Evolutionary conservation across 2,888 invertebrate species (phyloP).

Genomic region (Habrosyne pyritoides): DNA sequence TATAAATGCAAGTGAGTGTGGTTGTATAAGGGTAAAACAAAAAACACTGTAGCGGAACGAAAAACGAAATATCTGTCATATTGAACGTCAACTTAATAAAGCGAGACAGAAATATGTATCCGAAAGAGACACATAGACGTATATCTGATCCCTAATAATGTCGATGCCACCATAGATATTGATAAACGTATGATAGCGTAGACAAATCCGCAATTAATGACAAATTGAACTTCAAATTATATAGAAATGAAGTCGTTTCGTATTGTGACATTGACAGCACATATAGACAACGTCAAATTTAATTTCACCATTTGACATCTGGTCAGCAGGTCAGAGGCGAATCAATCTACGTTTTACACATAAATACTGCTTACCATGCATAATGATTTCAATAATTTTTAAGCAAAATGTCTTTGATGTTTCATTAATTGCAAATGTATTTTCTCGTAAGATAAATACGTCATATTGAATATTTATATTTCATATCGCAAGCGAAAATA

Average conservation of each 20-base stretch:
- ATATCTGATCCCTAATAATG: slow-evolving; percentile 15
- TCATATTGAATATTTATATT: slow-evolving; percentile 9
- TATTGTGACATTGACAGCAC: slow-evolving; percentile 16
- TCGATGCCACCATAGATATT: slow-evolving; percentile 64
- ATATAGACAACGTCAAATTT: slow-evolving; percentile 14
- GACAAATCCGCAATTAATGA: slow-evolving; percentile 50
- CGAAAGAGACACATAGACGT: slow-evolving; percentile 12
- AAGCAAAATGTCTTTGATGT: neutral
- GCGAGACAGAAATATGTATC: slow-evolving; percentile 13
- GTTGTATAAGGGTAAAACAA: slow-evolving; percentile 57
- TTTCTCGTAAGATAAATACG: neutral
- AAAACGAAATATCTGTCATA: slow-evolving; percentile 29
- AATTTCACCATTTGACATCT: slow-evolving; percentile 30
- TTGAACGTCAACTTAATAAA: slow-evolving; percentile 14
- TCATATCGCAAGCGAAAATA: slow-evolving; percentile 22
- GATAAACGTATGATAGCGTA: slow-evolving; percentile 56
- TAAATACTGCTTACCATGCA: slow-evolving; percentile 27
- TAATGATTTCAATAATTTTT: slow-evolving; percentile 4
- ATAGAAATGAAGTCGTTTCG: slow-evolving; percentile 20
- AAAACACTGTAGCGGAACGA: slow-evolving; percentile 71
- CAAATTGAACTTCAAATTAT: slow-evolving; percentile 17
- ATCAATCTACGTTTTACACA: slow-evolving; percentile 21
- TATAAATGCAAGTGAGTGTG: slow-evolving; percentile 83
- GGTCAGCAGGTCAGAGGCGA: slow-evolving; percentile 53
- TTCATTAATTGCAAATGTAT: neutral